A percentile compares a stretch with the other conserved stretches of the same genome.
Evolutionary conservation across 2,797 vertebrate genomes (phyloP).

Genomic region (Acridotheres tristis): DNA sequence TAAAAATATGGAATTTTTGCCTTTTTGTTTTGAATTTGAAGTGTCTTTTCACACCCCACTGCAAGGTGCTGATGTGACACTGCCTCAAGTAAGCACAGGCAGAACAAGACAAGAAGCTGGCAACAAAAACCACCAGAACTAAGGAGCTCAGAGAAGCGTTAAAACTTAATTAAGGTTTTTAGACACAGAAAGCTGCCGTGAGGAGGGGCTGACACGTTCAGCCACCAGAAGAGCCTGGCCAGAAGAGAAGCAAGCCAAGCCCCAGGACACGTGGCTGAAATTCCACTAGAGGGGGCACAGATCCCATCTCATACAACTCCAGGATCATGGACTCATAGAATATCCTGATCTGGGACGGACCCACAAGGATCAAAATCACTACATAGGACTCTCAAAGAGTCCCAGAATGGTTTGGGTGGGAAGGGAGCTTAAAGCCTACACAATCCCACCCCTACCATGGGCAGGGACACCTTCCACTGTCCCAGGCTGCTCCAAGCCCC

Average conservation of each 20-base stretch:
- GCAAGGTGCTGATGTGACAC: not conserved
- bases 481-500: not conserved
- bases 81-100: fast-evolving
- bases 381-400: not conserved
- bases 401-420: not conserved
- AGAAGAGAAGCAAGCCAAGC: not conserved
- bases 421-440: not conserved
- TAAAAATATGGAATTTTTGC: fast-evolving
- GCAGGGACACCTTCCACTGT: fast-evolving
- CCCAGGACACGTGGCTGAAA: not conserved
- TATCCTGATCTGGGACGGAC: not conserved
- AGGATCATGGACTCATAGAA: not conserved
- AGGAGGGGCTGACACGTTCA: fast-evolving
- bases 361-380: not conserved
- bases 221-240: fast-evolving
- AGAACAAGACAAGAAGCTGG: fast-evolving
- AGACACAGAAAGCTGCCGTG: not conserved
- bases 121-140: not conserved
- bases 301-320: not conserved
- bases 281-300: conserved; percentile 66
- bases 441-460: fast-evolving
- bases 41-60: not conserved
- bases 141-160: not conserved
- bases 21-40: not conserved
- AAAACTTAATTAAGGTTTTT: not conserved